Conservation (phyloP, 2,113 vertebrate genomes). For the Caloenas nicobarica region DNA sequence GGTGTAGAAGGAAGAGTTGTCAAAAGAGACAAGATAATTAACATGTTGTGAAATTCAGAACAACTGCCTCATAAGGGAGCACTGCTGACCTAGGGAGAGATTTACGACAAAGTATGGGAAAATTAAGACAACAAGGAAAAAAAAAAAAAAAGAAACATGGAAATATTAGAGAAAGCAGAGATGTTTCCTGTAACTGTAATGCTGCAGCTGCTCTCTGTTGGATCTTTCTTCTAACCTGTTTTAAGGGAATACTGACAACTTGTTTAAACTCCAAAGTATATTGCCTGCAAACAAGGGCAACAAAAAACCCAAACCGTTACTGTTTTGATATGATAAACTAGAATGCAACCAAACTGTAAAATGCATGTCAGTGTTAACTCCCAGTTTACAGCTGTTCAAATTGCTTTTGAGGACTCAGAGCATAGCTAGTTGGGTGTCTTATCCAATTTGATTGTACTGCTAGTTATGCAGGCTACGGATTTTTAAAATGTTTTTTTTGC, state of each 20-base stretch:
- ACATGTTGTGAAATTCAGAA: slow-evolving; percentile 9
- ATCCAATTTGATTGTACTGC: background rate
- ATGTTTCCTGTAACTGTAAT: background rate
- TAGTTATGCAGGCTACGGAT: background rate
- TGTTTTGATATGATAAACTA: background rate
- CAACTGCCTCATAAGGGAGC: slow-evolving; percentile 18
- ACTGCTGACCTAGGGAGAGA: slow-evolving; percentile 12
- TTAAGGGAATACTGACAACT: background rate
- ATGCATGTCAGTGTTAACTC: background rate
- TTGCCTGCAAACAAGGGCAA: background rate
- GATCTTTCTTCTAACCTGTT: background rate
- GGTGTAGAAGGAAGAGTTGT: background rate
- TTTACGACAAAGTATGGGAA: slow-evolving; percentile 22
- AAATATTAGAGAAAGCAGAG: background rate
- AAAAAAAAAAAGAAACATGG: background rate
- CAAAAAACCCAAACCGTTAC: background rate
- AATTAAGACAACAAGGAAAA: background rate
- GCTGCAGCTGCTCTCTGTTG: background rate
- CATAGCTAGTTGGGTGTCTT: background rate
- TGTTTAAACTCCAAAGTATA: background rate
- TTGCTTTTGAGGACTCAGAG: background rate
- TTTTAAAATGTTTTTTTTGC: background rate
- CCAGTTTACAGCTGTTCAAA: background rate
- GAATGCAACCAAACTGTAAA: background rate
- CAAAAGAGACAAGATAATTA: slow-evolving; percentile 16